Base-by-base conservation (phyloP, 2,888 invertebrate genomes). In the Cryptophagus acutangulus region DNA sequence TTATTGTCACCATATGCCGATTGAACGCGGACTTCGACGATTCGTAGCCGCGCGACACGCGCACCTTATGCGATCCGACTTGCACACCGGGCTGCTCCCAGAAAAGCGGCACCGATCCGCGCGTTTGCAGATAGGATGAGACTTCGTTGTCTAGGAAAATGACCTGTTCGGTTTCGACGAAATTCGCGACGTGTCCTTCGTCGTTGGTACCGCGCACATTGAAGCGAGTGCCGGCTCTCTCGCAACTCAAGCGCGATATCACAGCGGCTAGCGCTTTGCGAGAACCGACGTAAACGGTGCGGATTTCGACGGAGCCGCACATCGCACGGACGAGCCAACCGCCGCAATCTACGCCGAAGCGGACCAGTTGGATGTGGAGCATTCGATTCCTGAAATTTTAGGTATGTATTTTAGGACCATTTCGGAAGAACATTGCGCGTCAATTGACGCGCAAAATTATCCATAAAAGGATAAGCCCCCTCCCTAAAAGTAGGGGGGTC, bases 41-140 rank as follows among this genome's bases (percentile, higher is more conserved):
- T 71, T 97, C 96, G 67, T 88, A 89, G 1, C 96, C 95, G 33
- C 97, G 78, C 0, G 96, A 95, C 73, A 99, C 82, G 69, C 92
- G 90, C 0, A 99, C 94, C 74, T 96, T 97, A 69, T 99, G 99
- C 1, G 97, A 95, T 6, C 99, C 99, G 24, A 99, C 78, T 74
- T 95, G 93, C 8, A 97, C 84, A 6, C 97, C 97, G 1, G 97
- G 95, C 65, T 99, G 99, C 66, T 99, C 97, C 95, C 97, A 99
- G 72, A 99, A 99, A 14, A 99, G 72, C 1, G 99, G 97, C 1
- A 99, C 94, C 0, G 96, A 96, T 0, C 99, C 99, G 55, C 97
- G 77, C 0, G 93, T 93, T 72, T 91, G 90, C 8, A 99, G 74
- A 63, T 87, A 90, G 3, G 94, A 94, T 3, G 88, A 80, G 2